Evolutionary conservation across 2,888 invertebrate species (phyloP).

Genomic region (Melieria picta): DNA sequence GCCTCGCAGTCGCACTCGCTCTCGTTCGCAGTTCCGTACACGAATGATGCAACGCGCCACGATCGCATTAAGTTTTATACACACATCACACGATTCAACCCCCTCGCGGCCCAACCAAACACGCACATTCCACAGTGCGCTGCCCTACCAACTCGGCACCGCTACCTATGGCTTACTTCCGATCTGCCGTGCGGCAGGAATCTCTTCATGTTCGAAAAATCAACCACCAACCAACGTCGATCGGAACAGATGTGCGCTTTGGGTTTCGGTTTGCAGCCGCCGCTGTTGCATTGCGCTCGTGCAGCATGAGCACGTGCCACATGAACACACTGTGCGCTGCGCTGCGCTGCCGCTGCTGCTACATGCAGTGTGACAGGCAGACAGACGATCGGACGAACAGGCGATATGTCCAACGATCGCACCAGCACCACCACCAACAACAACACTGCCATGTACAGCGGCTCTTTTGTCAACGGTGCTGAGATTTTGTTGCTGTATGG

Average conservation of each 20-base stretch:
- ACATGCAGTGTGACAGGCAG: neutral
- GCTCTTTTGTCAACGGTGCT: slow-evolving; percentile 26
- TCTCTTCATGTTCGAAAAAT: slow-evolving; percentile 42
- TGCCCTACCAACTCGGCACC: too few relatives aligned
- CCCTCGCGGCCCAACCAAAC: slow-evolving; percentile 24
- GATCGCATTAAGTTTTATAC: slow-evolving; percentile 59
- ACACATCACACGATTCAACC: slow-evolving; percentile 49
- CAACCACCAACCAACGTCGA: slow-evolving; percentile 50
- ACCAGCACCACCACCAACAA: slow-evolving; percentile 6
- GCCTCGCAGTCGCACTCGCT: slow-evolving; percentile 35
- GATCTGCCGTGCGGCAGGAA: slow-evolving; percentile 39
- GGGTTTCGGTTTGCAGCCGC: slow-evolving; percentile 3
- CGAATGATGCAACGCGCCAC: slow-evolving; percentile 61
- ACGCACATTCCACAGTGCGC: too few relatives aligned
- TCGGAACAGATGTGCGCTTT: slow-evolving; percentile 37
- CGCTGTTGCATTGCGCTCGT: slow-evolving; percentile 29
- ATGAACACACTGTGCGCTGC: neutral
- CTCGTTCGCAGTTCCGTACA: slow-evolving; percentile 53
- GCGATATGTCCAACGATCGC: slow-evolving; percentile 12
- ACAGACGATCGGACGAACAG: slow-evolving; percentile 15
- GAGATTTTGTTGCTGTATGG: slow-evolving; percentile 21
- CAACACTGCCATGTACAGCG: slow-evolving; percentile 4
- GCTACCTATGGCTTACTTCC: slow-evolving; percentile 38
- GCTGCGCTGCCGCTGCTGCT: too few relatives aligned
- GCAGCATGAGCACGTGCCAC: slow-evolving; percentile 42